Base-by-base conservation (phyloP, 2,888 invertebrate genomes). In the Teleiodes luculella region DNA sequence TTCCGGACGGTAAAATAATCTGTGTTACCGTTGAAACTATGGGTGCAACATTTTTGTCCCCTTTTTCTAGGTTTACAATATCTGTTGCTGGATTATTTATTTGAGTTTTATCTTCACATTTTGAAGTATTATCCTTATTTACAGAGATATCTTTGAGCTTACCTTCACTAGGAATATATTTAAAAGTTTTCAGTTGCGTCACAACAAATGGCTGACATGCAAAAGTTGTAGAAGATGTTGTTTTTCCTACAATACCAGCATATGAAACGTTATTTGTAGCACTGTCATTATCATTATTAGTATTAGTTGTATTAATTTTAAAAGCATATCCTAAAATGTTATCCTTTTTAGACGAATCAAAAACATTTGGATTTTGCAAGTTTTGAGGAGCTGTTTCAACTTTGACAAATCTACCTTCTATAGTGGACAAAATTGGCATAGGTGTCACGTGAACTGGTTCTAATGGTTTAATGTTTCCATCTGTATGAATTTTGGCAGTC, bases 401-500 rank as follows among this genome's bases (percentile, higher is more conserved):
- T 71, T 78, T 84, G 3, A 71, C 57, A 49, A 72, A 50, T 59
- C 64, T 76, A 0, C 78, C 74, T 74, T 87, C 87, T 50, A 76
- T 70, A 2, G 86, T 85, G 30, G 87, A 87, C 59, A 80, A 63
- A 65, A 88, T 86, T 46, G 88, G 87, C 28, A 76, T 78, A 28
- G 84, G 73, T 31, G 82, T 85, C 35, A 83, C 72, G 64, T 86
- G 84, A 50, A 86, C 67, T 35, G 85, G 83, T 67, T 86, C 84
- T 78, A 83, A 83, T 14, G 76, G 65, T 60, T 78, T 83, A 20
- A 70, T 69, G 72, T 82, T 82, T 39, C 71, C 75, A 58, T 86
- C 82, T 1, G 78, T 70, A 52, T 87, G 86, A 63, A 88, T 89
- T 78, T 87, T 89, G 6, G 89, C 89, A n/a, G 86, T 88, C 16